Evolutionary conservation across 2,888 invertebrate genomes (phyloP), one percentile per base, ranked within the genome.

Genomic region (Pseudococcus jackbeardsleyi): DNA sequence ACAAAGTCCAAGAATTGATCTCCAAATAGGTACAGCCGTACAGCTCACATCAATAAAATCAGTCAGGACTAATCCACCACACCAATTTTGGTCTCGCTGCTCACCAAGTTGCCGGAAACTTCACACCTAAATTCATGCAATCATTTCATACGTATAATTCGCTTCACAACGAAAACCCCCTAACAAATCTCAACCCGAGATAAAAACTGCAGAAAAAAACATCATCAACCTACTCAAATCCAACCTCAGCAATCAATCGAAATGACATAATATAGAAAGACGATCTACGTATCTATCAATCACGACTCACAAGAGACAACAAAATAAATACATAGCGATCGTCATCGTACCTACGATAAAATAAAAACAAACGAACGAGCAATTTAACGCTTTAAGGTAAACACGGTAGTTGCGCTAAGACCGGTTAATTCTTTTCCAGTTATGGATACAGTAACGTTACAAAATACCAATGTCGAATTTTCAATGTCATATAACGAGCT

Each of bases 381-480:
- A 46, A 82, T 82, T 42, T 46, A 82, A 82, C 79, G 84, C 84
- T 85, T 22, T 54, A 85, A 85, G 84, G 84, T 50, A 85, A 85
- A 85, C 59, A 26, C 59, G 79, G 79, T 82, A 82, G 79, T 82
- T 82, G 72, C 42, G 79, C 79, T 64, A 64, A 82, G 46, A 86
- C 86, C 86, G 86, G 59, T 86, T 68, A 68, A 86, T 86, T 86
- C 59, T 19, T 86, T 86, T 86, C 86, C 86, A 68, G 42, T 68
- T 59, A 86, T 68, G 86, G 86, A 86, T 68, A 59, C 84, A 54
- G 50, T 85, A 82, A 85, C 84, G 59, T 85, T 85, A 85, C 84
- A 46, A 85, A 85, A 85, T 46, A 68, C 64, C 86, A 86, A 86
- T 86, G 86, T 64, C 86, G 68, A 86, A 86, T 68, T 86, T 86